Conservation (phyloP, 2,113 vertebrate genomes). For the Dasyurus viverrinus region DNA sequence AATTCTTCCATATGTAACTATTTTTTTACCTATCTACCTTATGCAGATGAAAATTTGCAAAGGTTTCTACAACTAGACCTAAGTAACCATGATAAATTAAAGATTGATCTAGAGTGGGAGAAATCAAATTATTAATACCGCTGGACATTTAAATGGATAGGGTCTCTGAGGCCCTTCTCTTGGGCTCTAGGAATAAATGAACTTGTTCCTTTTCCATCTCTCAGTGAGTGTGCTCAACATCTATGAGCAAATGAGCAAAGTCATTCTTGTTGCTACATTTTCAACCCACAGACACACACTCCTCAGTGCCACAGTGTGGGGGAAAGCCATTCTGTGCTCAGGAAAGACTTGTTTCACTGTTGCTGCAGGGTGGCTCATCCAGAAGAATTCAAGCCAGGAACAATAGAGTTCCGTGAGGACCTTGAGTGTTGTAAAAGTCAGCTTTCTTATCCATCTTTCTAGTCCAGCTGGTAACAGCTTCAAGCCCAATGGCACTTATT, state of each 20-base stretch:
- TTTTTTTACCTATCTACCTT: background rate
- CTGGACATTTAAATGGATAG: background rate
- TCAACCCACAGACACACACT: background rate
- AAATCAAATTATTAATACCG: background rate
- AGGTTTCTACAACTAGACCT: background rate
- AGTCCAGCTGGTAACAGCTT: background rate
- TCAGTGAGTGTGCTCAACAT: background rate
- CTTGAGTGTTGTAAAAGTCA: background rate
- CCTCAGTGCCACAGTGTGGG: background rate
- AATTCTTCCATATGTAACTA: background rate
- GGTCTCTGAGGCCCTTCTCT: background rate
- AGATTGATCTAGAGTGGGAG: background rate
- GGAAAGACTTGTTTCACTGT: background rate
- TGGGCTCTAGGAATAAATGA: background rate
- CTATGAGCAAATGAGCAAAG: background rate
- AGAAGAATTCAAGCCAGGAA: background rate
- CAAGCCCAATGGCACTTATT: background rate
- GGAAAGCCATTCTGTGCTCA: background rate
- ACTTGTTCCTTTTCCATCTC: background rate
- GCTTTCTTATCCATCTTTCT: background rate
- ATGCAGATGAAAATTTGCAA: background rate
- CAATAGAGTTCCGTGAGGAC: background rate
- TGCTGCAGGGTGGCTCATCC: background rate
- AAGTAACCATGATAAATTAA: background rate
- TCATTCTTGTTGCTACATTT: background rate